Evolutionary conservation across 2,888 invertebrate species (phyloP), one percentile per base, ranked within the genome.

Genomic region (Drosophila neonasuta): DNA sequence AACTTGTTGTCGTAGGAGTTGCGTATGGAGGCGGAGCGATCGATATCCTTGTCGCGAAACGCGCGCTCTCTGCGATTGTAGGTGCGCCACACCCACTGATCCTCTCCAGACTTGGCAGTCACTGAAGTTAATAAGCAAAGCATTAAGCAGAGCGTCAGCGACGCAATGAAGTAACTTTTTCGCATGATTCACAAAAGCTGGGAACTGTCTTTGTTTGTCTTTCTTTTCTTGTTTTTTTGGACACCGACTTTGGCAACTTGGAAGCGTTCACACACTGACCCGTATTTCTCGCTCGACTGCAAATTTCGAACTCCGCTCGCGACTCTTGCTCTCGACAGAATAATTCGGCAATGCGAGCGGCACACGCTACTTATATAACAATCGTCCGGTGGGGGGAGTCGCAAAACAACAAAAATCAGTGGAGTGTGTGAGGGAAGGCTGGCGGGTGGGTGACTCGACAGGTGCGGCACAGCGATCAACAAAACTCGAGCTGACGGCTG

Each of bases 71-170:
- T 68, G 0, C 85, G 73, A 42, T 64, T 81, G 32, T 72, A 70
- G 5, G 73, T 79, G 17, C 85, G 78, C 90, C 90, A 91, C 11
- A 85, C 82, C 90, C 90, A 91, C 54, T 82, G 87, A 57, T 85
- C 88, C 0, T 85, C 84, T 0, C 30, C 51, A 6, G 81, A 30
- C 30, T 57, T 63, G 5, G 77, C 88, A 3, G 36, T 32, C 8
- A 56, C 74, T 30, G 62, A n/a, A 5, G 57, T 61, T 52, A 86
- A 11, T 63, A 70, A 66, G 32, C 82, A 68, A 39, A 50, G 7
- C 39, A 4, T 59, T 2, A 32, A 32, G n/a, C 34, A 11, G n/a
- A 36, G 36, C 9, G 63, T 58, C 54, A 68, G n/a, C 5, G 62
- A 20, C 46, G 54, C 39, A 48, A 82, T 81, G 68, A 84, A 63